Base-by-base conservation (phyloP, 2,797 vertebrate species). In the Arrhamphus sclerolepis region DNA sequence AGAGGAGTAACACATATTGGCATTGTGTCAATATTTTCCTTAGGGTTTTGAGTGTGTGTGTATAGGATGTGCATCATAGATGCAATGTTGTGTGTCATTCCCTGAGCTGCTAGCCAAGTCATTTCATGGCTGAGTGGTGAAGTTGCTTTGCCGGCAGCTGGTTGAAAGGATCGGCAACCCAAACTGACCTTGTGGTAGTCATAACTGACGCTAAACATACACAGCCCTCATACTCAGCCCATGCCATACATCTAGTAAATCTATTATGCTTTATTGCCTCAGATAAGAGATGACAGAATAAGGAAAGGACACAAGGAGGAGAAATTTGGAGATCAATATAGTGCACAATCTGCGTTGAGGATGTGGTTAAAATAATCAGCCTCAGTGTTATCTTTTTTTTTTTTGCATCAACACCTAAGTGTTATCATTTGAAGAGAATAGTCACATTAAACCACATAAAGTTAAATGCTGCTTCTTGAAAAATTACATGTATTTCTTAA, bases 121-220 rank as follows among this genome's bases (percentile, higher is more conserved):
- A 92, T 92, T 92, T 92, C 90, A 92, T 88, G 90, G 87, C 87
- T 89, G 86, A 90, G 84, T 84, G 89, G 85, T 72, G 65, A 85
- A 89, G 87, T 86, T 85, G 86, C 89, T 87, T 87, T 64, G 56
- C 77, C 66, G 83, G 89, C 90, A 92, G 89, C 89, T 92, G 90
- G 87, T 82, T 88, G 85, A 87, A 78, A 76, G 83, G 86, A 90
- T 82, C 88, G 39, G 86, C 77, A 89, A 89, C 90, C 86, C 82
- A 89, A 91, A 88, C 89, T 90, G 90, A 92, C 90, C 89, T 92
- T 92, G 90, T 90, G 86, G 72, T 83, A 65, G 78, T 74, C 84
- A 82, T 87, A 89, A 89, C 83, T 65, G 80, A 80, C 41, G 62
- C 78, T 82, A 80, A 87, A 72, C 85, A 82, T 80, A 87, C 83